phyloP scores from a whole-genome alignment of 2,113 vertebrate species.

The Platycercus adscitus region DNA sequence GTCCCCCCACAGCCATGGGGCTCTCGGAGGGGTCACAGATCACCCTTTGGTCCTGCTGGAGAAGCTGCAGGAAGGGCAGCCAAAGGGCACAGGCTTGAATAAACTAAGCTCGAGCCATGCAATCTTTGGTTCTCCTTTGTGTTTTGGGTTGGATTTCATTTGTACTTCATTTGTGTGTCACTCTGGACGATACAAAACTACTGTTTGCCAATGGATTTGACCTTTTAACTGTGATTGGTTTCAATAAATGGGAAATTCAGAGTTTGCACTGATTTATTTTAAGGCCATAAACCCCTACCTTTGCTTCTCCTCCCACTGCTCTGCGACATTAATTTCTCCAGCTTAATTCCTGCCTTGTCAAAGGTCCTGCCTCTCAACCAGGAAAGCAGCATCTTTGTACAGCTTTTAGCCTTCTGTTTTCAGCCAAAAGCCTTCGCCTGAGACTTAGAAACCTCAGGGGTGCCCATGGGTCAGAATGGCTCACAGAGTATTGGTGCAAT shows the following conservation, averaged over 20 bases:
- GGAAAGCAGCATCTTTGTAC: not conserved
- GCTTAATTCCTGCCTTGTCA: not conserved
- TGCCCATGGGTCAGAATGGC: fast-evolving
- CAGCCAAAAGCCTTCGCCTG: not conserved
- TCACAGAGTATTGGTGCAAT: not conserved
- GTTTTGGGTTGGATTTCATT: not conserved
- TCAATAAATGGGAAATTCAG: constrained; percentile 71
- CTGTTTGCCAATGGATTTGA: constrained; percentile 60
- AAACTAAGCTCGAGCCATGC: not conserved
- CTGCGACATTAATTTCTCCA: not conserved
- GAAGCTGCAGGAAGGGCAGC: not conserved
- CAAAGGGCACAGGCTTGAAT: not conserved
- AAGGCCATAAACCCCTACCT: fast-evolving
- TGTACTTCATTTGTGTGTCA: not conserved
- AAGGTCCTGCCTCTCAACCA: not conserved
- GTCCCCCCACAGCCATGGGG: not conserved
- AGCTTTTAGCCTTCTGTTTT: not conserved
- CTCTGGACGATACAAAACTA: constrained; percentile 12
- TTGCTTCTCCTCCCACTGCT: not conserved
- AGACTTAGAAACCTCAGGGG: not conserved
- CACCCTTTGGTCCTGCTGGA: fast-evolving
- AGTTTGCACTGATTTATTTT: not conserved
- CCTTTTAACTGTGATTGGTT: constrained; percentile 71
- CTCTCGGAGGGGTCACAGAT: fast-evolving
- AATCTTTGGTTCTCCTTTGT: not conserved